phyloP scores from a whole-genome alignment of 2,797 vertebrate genomes.

The Gambelia wislizenii region DNA sequence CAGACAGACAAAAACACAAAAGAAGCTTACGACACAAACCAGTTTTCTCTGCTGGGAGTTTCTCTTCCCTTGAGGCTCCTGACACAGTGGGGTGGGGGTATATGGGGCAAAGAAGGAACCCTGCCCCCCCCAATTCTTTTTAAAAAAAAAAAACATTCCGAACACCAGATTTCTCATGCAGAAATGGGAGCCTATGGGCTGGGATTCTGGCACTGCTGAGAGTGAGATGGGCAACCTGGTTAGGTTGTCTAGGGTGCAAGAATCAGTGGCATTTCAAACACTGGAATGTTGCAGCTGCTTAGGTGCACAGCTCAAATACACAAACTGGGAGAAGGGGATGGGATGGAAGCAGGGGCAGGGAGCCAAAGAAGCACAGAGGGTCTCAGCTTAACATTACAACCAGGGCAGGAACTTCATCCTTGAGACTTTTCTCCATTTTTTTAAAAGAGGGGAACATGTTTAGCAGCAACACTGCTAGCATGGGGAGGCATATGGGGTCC shows the following conservation, averaged over 20 bases:
- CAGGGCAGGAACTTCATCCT: constrained; percentile 50
- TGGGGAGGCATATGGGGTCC: constrained; percentile 44
- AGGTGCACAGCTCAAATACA: constrained; percentile 72
- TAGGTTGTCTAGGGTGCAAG: constrained; percentile 70
- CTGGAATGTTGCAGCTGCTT: constrained; percentile 83
- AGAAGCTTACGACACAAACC: constrained; percentile 84
- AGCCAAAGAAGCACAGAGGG: constrained; percentile 66
- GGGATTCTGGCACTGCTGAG: constrained; percentile 65
- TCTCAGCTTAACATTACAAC: constrained; percentile 52
- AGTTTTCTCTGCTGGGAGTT: constrained; percentile 75
- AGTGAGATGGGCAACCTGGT: constrained; percentile 65
- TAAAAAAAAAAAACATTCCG: constrained; percentile 75
- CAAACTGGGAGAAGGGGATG: constrained; percentile 43
- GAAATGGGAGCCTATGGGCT: constrained; percentile 72
- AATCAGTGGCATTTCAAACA: constrained; percentile 70
- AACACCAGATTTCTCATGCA: constrained; percentile 83
- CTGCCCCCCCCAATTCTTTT: constrained; percentile 58
- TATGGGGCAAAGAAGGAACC: constrained; percentile 35
- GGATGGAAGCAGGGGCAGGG: constrained; percentile 5
- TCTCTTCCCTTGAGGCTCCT: constrained; percentile 65
- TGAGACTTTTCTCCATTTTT: constrained; percentile 44
- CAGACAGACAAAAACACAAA: constrained; percentile 86
- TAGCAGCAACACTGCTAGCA: constrained; percentile 58
- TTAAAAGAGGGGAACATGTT: constrained; percentile 59
- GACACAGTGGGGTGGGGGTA: constrained; percentile 29